Percentiles rank a stretch among this genome's conserved stretches.
Conservation (phyloP, 2,113 vertebrate genomes). For the Fulmarus glacialis region DNA sequence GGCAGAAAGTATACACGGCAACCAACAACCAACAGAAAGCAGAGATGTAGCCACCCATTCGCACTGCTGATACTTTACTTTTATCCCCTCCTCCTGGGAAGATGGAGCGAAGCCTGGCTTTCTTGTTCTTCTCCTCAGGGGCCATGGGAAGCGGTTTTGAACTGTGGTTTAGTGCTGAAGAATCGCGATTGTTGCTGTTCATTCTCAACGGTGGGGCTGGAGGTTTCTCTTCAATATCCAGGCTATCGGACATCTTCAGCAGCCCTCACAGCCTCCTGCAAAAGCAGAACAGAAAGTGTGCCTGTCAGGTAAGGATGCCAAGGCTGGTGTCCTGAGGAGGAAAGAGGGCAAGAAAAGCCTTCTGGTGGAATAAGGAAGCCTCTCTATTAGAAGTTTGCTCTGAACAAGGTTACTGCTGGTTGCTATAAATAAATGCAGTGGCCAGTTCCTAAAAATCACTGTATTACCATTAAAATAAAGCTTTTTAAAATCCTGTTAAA, state of each 20-base stretch:
- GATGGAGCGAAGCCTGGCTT: slow-evolving; percentile 97
- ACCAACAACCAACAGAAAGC: not conserved
- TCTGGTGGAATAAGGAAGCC: not conserved
- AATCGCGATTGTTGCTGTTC: slow-evolving; percentile 98
- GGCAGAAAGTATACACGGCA: not conserved
- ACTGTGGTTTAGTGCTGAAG: slow-evolving; percentile 92
- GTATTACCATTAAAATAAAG: not conserved
- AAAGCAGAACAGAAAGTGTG: not conserved
- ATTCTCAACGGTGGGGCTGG: slow-evolving; percentile 98
- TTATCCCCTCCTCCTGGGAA: slow-evolving; percentile 98
- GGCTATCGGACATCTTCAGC: slow-evolving; percentile 96
- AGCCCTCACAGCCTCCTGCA: slow-evolving; percentile 86
- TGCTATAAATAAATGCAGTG: not conserved
- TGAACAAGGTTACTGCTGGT: not conserved
- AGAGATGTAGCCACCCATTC: not conserved
- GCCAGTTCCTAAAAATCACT: not conserved
- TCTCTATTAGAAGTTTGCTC: not conserved
- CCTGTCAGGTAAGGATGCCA: not conserved
- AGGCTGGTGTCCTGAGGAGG: not conserved
- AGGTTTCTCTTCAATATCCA: slow-evolving; percentile 98
- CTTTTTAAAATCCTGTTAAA: not conserved
- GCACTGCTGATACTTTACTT: slow-evolving; percentile 86
- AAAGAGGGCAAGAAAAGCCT: not conserved
- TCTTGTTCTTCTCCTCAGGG: slow-evolving; percentile 99
- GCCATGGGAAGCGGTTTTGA: slow-evolving; percentile 98